Conservation (phyloP, 2,113 vertebrate species). For the Thermophis baileyi region DNA sequence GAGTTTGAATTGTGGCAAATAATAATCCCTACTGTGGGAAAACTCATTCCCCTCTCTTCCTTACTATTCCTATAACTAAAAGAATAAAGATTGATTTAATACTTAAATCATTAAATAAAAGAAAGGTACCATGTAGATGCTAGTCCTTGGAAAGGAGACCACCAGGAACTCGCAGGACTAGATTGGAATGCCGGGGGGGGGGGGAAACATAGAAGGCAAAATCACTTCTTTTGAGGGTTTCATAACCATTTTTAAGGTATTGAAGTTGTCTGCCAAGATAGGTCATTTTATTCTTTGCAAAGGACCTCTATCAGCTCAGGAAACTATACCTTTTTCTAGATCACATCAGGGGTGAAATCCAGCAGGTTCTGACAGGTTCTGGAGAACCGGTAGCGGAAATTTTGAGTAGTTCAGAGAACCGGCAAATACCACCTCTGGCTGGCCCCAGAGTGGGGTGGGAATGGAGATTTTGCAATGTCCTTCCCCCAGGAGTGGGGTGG, state of each 20-base stretch:
- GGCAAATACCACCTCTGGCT: too few relatives aligned
- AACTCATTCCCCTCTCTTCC: background rate
- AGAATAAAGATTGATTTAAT: background rate
- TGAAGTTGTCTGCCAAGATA: background rate
- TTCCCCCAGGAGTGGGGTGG: too few relatives aligned
- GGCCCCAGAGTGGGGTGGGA: too few relatives aligned
- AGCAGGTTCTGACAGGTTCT: too few relatives aligned
- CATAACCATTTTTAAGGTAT: background rate
- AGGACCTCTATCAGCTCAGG: background rate
- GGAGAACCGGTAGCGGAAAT: too few relatives aligned
- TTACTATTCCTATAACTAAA: background rate
- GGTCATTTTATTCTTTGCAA: background rate
- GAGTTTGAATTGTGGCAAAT: background rate
- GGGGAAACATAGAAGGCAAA: background rate
- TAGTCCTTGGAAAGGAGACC: background rate
- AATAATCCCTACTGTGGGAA: background rate
- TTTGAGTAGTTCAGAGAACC: too few relatives aligned
- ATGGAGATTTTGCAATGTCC: too few relatives aligned
- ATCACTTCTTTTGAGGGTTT: background rate
- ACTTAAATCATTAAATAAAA: background rate
- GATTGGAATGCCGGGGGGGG: background rate
- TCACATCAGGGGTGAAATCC: too few relatives aligned
- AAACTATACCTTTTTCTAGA: background rate
- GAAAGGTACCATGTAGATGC: background rate
- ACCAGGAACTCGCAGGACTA: background rate